A percentile compares a stretch with the other conserved stretches of the same genome.
These are phyloP conservation scores for Eidolon helvum DNA, from an alignment of 2,113 vertebrate genomes.

Conservation along the genomic window DNA sequence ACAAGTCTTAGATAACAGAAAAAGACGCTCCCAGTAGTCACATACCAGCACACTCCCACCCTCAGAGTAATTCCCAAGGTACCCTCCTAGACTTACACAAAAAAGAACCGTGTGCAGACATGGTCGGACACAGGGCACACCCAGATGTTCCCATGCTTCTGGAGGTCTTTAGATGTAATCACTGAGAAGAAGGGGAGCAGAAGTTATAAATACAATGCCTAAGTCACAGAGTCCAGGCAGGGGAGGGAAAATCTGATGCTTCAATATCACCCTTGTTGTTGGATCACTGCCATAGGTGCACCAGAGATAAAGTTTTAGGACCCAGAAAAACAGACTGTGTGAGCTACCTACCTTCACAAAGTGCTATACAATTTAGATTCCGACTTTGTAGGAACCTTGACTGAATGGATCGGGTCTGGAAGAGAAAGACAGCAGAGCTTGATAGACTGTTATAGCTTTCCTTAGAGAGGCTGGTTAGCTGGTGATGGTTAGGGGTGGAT, in stretches of 20 bases:
- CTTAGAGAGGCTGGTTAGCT: not conserved
- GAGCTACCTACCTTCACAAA: conserved; percentile 94
- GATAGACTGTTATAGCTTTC: not conserved
- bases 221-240: not conserved
- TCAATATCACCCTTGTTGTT: not conserved
- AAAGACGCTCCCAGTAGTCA: not conserved
- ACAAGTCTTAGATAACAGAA: not conserved
- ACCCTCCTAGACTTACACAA: conserved; percentile 90
- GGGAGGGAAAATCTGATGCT: not conserved
- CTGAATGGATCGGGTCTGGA: conserved; percentile 95
- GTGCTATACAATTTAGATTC: conserved; percentile 99
- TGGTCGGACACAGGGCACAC: conserved; percentile 99
- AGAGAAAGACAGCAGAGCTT: not conserved
- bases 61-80: not conserved
- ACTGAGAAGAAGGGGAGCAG: conserved; percentile 83
- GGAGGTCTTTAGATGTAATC: conserved; percentile 99
- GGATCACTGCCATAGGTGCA: not conserved
- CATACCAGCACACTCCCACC: not conserved
- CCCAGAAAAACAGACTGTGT: not conserved
- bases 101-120: conserved; percentile 99
- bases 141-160: conserved; percentile 99
- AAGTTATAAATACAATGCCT: not conserved
- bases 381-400: conserved; percentile 98
- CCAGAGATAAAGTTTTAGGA: not conserved
- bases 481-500: not conserved